These are phyloP conservation scores for Pipistrellus pipistrellus DNA, from an alignment of 2,797 vertebrate genomes.

Conservation along the genomic window DNA sequence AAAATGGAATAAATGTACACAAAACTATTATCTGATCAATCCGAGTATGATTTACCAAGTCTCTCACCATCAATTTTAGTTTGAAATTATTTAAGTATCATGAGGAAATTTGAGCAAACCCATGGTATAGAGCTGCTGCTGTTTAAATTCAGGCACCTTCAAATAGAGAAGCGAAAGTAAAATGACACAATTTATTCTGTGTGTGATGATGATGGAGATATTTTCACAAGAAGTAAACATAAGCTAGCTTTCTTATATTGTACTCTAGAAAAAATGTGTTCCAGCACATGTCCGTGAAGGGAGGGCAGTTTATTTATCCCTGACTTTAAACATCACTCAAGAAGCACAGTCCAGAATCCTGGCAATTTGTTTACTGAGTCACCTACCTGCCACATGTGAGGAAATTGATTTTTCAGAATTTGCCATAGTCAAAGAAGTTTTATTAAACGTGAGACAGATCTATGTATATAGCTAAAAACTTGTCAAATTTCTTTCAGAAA, in stretches of 20 bases:
- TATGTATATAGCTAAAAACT: slow-evolving; percentile 35
- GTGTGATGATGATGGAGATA: background rate
- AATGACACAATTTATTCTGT: background rate
- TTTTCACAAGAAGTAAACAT: background rate
- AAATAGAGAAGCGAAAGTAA: slow-evolving; percentile 2
- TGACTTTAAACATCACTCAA: background rate
- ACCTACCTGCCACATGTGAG: background rate
- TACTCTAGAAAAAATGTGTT: background rate
- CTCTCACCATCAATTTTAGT: background rate
- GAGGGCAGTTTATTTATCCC: slow-evolving; percentile 29
- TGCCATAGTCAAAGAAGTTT: slow-evolving; percentile 10
- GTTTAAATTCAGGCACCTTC: background rate
- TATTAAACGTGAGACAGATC: slow-evolving; percentile 46
- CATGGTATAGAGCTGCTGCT: background rate
- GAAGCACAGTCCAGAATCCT: background rate
- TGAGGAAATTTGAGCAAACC: background rate
- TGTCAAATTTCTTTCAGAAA: slow-evolving; percentile 49
- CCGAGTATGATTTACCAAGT: background rate
- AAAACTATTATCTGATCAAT: slow-evolving; percentile 8
- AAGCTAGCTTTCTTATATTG: background rate
- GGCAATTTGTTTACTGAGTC: slow-evolving; percentile 36
- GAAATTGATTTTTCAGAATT: slow-evolving; percentile 8
- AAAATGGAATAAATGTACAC: background rate
- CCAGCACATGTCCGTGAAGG: background rate
- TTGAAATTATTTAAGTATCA: background rate